Conservation (phyloP, 2,888 invertebrate genomes). For the Megastigmus dorsalis region DNA sequence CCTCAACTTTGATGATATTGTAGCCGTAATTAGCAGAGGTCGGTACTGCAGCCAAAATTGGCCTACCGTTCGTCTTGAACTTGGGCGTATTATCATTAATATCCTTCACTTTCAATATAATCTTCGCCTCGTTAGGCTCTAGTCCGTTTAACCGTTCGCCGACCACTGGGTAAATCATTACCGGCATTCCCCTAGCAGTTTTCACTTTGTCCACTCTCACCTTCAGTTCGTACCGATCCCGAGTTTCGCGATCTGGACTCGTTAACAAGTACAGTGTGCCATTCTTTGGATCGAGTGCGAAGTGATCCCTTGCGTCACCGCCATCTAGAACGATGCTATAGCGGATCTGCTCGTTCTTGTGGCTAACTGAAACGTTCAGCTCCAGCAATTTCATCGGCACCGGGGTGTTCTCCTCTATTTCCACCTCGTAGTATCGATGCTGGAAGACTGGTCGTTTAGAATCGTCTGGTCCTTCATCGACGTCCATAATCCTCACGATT, state of each 20-base stretch:
- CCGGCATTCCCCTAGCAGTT: slow-evolving; percentile 81
- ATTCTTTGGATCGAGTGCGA: slow-evolving; percentile 85
- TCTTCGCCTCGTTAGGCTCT: slow-evolving; percentile 84
- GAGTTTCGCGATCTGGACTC: slow-evolving; percentile 85
- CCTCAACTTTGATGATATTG: slow-evolving; percentile 85
- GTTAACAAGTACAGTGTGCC: slow-evolving; percentile 84
- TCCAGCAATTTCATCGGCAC: slow-evolving; percentile 85
- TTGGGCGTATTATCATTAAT: slow-evolving; percentile 89
- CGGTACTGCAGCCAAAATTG: slow-evolving; percentile 88
- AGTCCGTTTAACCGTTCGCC: slow-evolving; percentile 84
- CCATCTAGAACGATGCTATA: slow-evolving; percentile 81
- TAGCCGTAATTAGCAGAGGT: slow-evolving; percentile 88
- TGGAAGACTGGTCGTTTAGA: slow-evolving; percentile 76
- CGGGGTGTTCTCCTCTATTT: slow-evolving; percentile 87
- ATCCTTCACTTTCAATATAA: slow-evolving; percentile 85
- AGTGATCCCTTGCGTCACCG: slow-evolving; percentile 78
- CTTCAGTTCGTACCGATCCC: slow-evolving; percentile 79
- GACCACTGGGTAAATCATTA: slow-evolving; percentile 85
- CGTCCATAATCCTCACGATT: slow-evolving; percentile 81
- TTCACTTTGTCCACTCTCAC: slow-evolving; percentile 78
- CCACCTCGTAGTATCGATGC: slow-evolving; percentile 86
- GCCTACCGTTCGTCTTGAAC: slow-evolving; percentile 84
- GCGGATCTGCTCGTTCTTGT: slow-evolving; percentile 79
- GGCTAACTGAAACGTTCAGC: slow-evolving; percentile 84
- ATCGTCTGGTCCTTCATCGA: slow-evolving; percentile 76